Conservation (phyloP, 92 coral and sea anemone species). For the Siderastrea radians region DNA sequence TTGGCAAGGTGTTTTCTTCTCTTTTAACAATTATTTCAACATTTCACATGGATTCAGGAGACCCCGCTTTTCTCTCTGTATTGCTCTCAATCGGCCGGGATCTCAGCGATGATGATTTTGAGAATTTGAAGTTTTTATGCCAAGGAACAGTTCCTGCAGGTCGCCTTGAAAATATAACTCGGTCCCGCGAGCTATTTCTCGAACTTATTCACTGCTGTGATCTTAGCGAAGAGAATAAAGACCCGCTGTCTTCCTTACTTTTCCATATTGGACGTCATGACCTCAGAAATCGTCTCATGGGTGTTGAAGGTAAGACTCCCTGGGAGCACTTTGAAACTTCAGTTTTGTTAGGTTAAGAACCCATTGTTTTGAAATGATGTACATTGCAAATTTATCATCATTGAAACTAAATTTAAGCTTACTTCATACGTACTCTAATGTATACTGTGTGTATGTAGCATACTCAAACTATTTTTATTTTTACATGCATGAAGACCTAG, state of each 20-base stretch:
- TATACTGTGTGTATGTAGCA: too few species aligned
- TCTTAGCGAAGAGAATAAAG: slow-evolving; percentile 77
- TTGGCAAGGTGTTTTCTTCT: neutral
- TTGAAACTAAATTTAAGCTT: too few species aligned
- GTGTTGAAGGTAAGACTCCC: slow-evolving; percentile 74
- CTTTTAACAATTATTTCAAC: neutral
- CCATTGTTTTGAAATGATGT: too few species aligned
- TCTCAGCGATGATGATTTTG: slow-evolving; percentile 85
- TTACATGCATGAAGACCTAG: too few species aligned
- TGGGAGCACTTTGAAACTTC: neutral
- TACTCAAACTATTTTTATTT: too few species aligned
- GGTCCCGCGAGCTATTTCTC: slow-evolving; percentile 84
- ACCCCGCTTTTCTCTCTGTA: slow-evolving; percentile 82
- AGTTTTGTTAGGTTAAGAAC: neutral
- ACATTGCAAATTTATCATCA: too few species aligned
- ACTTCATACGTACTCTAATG: too few species aligned
- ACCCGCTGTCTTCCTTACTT: slow-evolving; percentile 79
- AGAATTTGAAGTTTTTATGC: slow-evolving; percentile 92
- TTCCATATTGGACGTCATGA: slow-evolving; percentile 91
- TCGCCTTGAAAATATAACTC: slow-evolving; percentile 74
- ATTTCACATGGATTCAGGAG: slow-evolving; percentile 74
- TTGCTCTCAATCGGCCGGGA: slow-evolving; percentile 89
- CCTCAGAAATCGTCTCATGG: slow-evolving; percentile 88
- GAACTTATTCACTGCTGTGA: slow-evolving; percentile 84
- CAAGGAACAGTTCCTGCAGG: slow-evolving; percentile 86